Conservation (phyloP, 2,888 invertebrate genomes). For the Drosophila phalerata region DNA sequence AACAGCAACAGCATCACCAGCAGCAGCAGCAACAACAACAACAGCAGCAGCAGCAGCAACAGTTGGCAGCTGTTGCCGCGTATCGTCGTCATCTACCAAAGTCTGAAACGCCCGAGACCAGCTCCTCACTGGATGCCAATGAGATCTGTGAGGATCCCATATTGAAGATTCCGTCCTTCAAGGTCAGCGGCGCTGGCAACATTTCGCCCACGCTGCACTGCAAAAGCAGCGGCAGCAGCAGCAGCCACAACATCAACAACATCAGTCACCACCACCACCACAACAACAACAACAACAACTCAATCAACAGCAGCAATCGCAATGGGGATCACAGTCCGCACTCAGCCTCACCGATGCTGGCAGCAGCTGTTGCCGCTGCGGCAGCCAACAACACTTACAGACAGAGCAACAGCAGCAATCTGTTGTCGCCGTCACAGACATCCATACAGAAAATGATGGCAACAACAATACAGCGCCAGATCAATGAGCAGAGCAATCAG, state of each 20-base stretch:
- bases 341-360: slow-evolving; percentile 80
- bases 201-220: slow-evolving; percentile 74
- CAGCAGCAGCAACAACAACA: slow-evolving; percentile 80
- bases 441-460: slow-evolving; percentile 95
- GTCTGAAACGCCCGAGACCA: slow-evolving; percentile 86
- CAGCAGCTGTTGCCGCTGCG: slow-evolving; percentile 78
- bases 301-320: slow-evolving; percentile 83
- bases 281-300: slow-evolving; percentile 73
- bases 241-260: slow-evolving; percentile 83
- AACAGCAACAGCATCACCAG: slow-evolving; percentile 76
- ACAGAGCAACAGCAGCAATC: slow-evolving; percentile 71
- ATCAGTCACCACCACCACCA: slow-evolving; percentile 50
- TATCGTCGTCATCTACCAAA: slow-evolving; percentile 83
- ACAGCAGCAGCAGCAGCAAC: slow-evolving; percentile 79
- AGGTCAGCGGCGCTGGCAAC: slow-evolving; percentile 87
- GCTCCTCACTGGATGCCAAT: slow-evolving; percentile 84
- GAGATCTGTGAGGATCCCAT: slow-evolving; percentile 89
- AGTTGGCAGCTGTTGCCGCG: slow-evolving; percentile 56
- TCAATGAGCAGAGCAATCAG: slow-evolving; percentile 85
- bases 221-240: slow-evolving; percentile 77
- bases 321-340: slow-evolving; percentile 84
- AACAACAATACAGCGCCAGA: slow-evolving; percentile 94
- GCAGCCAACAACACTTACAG: slow-evolving; percentile 79
- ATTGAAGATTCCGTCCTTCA: slow-evolving; percentile 97
- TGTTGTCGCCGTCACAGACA: slow-evolving; percentile 87